These are phyloP conservation scores for mouse (Mus musculus) DNA, from an alignment of 2,113 vertebrate species.

Conservation along the genomic window GRCm39 chr14:98205501-98206000, in stretches of 20 bases:
- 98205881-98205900: not conserved
- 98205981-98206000: not conserved
- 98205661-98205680: not conserved
- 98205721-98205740: not conserved
- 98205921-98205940: not conserved
- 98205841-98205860: not conserved
- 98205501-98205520: not conserved
- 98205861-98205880: not conserved
- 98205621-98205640: not conserved
- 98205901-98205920: not conserved
- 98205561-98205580: not conserved
- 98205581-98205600: not conserved
- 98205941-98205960: not conserved
- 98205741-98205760: not conserved
- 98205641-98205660: not conserved
- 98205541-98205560: conserved; percentile 9
- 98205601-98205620: not conserved
- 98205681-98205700: not conserved
- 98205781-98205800: not conserved
- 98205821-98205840: not conserved
- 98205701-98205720: not conserved
- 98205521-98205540: not conserved
- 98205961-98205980: not conserved
- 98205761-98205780: not conserved
- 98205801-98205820: not conserved